Base-by-base conservation (phyloP, 2,113 vertebrate species). In the Zonotrichia leucophrys region DNA sequence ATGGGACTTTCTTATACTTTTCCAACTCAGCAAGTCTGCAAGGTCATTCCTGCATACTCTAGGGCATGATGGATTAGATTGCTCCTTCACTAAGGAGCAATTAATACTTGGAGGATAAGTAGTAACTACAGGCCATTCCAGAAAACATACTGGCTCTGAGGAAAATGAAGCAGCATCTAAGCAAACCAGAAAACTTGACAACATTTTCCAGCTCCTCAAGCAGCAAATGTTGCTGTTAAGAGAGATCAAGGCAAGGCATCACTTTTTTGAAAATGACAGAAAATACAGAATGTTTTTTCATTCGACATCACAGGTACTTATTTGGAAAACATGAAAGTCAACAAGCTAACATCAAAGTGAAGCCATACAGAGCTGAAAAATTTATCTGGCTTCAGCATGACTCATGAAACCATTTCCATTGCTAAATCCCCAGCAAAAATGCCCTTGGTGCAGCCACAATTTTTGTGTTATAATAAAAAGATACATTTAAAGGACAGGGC, bases 271-370 rank as follows among this genome's bases (percentile, higher is more conserved):
- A 92, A 92, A 39, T 0, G 6, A 63, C 28, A 75, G 68, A 72
- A 94, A 89, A 68, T 33, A 15, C 44, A 79, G 53, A 58, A 85
- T 55, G 56, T 41, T 91, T 93, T 92, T 84, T 90, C 64, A 58
- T 78, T 93, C 3, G 0, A 35, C 50, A 70, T 90, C 90, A 92
- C 59, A 88, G 55, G 15, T 66, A 62, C 9, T 82, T 94, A 66
- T 63, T 82, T 68, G 50, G 25, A 58, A 86, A 93, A 92, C 75
- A 69, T 90, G 50, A 67, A 83, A 92, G 68, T 86, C 72, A 86
- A 92, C 79, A 92, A 93, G 73, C 18, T 58, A 86, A 80, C 42
- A 92, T 93, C 75, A 86, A 94, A 94, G 83, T 33, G 70, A 77
- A 95, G 46, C 33, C 30, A 59, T 27, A n/a, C 11, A 70, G 56